A percentile compares a stretch with the other conserved stretches of the same genome.
These are phyloP conservation scores for Canis aureus DNA, from an alignment of 2,113 vertebrate species.

Conservation along the genomic window DNA sequence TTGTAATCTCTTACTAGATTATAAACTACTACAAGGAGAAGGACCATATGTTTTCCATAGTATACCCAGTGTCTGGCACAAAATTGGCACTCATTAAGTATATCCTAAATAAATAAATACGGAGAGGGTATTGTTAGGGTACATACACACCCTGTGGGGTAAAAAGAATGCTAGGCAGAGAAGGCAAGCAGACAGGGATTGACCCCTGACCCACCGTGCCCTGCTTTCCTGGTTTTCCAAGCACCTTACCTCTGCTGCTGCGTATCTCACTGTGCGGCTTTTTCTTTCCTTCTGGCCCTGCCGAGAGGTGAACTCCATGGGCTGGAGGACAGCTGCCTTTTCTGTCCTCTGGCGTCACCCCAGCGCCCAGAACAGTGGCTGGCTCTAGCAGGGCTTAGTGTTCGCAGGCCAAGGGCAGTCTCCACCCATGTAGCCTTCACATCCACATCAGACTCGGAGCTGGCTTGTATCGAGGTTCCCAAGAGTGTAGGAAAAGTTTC, in stretches of 20 bases:
- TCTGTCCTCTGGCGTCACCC: not conserved
- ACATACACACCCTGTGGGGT: not conserved
- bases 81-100: not conserved
- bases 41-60: not conserved
- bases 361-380: not conserved
- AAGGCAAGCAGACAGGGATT: not conserved
- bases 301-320: not conserved
- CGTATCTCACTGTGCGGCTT: accelerated
- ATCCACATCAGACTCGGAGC: too few species aligned
- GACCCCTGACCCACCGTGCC: too few species aligned
- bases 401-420: too few species aligned
- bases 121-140: not conserved
- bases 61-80: not conserved
- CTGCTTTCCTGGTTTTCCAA: not conserved
- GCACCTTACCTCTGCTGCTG: not conserved
- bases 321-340: not conserved
- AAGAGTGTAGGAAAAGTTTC: not conserved
- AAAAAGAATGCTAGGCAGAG: too few species aligned
- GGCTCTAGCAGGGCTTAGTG: not conserved
- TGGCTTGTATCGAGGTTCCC: not conserved
- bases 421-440: too few species aligned
- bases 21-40: not conserved
- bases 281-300: too few species aligned
- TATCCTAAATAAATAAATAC: not conserved
- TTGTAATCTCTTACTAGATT: not conserved